phyloP scores from a whole-genome alignment of 2,797 vertebrate species.

The Ispidina picta region DNA sequence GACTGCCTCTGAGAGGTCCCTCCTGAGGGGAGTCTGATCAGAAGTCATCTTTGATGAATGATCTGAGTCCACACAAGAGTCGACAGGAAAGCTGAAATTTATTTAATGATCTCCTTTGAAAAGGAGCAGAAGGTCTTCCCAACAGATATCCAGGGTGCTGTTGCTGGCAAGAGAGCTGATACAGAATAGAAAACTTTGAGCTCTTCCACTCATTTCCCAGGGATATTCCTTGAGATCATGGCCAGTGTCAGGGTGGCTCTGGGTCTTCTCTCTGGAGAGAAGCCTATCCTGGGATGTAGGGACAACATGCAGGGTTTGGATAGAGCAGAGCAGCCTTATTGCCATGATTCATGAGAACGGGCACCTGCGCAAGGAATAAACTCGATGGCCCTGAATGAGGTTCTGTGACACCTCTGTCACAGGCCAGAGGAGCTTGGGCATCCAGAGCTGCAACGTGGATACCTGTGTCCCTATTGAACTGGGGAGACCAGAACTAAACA shows the following conservation, averaged over 20 bases:
- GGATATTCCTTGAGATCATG: background rate
- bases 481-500: too few relatives aligned
- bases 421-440: background rate
- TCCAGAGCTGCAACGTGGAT: background rate
- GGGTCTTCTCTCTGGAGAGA: background rate
- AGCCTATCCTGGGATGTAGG: background rate
- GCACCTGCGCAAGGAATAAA: background rate
- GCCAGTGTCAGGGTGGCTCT: background rate
- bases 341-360: background rate
- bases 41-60: slow-evolving; percentile 44
- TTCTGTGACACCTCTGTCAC: too few relatives aligned
- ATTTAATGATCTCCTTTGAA: slow-evolving; percentile 9
- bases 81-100: background rate
- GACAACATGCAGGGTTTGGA: background rate
- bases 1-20: background rate
- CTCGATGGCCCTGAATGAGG: background rate
- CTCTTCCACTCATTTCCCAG: background rate
- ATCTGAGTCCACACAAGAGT: slow-evolving; percentile 7
- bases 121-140: background rate
- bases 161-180: background rate
- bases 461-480: too few relatives aligned
- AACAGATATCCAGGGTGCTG: background rate
- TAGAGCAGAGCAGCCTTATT: background rate
- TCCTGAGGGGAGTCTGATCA: slow-evolving; percentile 41
- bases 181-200: background rate